phyloP scores from a whole-genome alignment of 2,888 invertebrate genomes.

The Dryomyza anilis region DNA sequence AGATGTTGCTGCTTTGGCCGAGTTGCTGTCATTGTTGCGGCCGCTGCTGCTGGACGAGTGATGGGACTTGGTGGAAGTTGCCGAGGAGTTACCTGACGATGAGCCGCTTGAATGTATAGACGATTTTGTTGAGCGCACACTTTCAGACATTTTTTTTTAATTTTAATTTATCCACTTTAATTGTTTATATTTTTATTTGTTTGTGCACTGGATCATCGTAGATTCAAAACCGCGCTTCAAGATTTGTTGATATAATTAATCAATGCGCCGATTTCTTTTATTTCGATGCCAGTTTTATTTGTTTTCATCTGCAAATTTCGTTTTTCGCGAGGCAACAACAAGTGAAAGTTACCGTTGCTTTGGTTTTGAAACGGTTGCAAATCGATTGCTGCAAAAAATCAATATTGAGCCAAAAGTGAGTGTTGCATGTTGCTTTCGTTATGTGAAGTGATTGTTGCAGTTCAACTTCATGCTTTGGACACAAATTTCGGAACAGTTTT shows the following conservation, averaged over 20 bases:
- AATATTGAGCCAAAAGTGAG: no score
- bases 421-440: no score
- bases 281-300: conserved; percentile 4
- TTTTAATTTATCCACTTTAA: no score
- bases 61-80: conserved; percentile 26
- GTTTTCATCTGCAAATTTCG: neutral
- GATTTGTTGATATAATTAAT: conserved; percentile 9
- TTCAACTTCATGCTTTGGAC: no score
- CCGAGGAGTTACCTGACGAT: conserved; percentile 20
- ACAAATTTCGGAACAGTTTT: no score
- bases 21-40: no score
- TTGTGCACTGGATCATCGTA: neutral
- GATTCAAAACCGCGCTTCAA: neutral
- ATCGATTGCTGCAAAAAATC: no score
- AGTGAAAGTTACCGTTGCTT: no score
- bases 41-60: conserved; percentile 14
- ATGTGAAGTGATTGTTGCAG: no score
- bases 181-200: neutral
- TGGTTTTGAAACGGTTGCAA: no score
- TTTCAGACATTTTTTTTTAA: conserved; percentile 59
- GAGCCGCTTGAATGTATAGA: conserved; percentile 36
- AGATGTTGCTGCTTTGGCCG: no score
- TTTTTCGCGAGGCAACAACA: no score
- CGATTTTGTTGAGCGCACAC: conserved; percentile 45
- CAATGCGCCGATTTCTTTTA: conserved; percentile 19